Evolutionary conservation across 2,113 vertebrate genomes (phyloP), one percentile per base, ranked within the genome.

Genomic region (Laticauda colubrina): DNA sequence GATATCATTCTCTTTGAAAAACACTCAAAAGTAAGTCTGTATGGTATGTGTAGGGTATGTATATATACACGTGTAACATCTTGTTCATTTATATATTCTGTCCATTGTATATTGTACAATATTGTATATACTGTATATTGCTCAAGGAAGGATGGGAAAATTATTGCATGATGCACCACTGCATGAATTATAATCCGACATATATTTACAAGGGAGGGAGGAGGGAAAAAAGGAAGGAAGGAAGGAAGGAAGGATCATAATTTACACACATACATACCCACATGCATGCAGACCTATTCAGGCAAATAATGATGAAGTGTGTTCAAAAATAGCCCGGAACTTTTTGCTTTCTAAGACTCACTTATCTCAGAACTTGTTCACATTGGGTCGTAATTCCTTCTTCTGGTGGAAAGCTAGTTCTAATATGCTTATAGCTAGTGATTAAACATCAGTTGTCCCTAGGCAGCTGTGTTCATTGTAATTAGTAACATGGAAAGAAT

Each of bases 391-490:
- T 87, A 57, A 91, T 59, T 59, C 43, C 55, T 86, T 91, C 39
- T 39, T 20, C 39, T 48, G 55, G 85, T 91, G 34, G 34, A 45
- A 91, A 61, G 39, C 55, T 85, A 59, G 53, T 85, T 85, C 34
- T 86, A 91, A 86, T 85, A 85, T 39, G 55, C 56, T 43, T 85
- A 91, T 57, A 21, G 55, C 39, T 86, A 48, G 21, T 81, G 69
- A 91, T 91, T 86, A 91, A 87, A 18, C 85, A 91, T 91, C 56
- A 51, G 56, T 87, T 91, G 56, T 91, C 54, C 18, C 51, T 39
- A 34, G 87, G 24, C 85, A 61, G 45, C 56, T 92, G 85, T 39
- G 45, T 64, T 92, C 56, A 51, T n/a, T 64, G 34, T 56, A 29
- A 86, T 48, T 91, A 86, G 21, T 86, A 87, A 88, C 29, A 53